A percentile compares a stretch with the other conserved stretches of the same genome.
Conservation (phyloP, 2,113 vertebrate species). For the Sinocyclocheilus maitianheensis region DNA sequence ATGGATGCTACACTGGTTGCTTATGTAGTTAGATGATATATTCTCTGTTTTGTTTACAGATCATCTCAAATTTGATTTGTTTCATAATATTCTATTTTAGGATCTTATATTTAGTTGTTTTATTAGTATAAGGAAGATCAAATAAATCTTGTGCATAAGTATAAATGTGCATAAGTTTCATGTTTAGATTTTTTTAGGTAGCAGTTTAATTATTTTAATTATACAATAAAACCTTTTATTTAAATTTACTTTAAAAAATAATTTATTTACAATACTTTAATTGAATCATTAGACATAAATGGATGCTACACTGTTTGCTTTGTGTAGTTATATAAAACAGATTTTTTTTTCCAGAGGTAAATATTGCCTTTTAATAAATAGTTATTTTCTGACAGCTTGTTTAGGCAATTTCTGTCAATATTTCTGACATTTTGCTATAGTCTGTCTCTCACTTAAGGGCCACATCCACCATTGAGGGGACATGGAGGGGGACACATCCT, state of each 20-base stretch:
- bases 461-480: neutral
- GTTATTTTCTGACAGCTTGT: neutral
- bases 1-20: neutral
- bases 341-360: neutral
- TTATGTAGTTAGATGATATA: neutral
- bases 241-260: no score
- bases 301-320: neutral
- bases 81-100: neutral
- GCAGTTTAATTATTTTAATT: no score
- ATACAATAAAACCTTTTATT: no score
- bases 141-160: no score
- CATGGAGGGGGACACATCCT: no score
- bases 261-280: neutral
- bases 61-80: neutral
- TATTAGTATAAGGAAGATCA: neutral
- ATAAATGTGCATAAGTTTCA: no score
- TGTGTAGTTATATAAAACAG: no score
- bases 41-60: neutral
- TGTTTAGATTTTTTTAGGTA: no score
- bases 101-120: neutral
- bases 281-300: neutral
- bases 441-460: no score
- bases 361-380: neutral
- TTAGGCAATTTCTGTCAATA: neutral
- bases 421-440: no score